Evolutionary conservation across 2,113 vertebrate species (phyloP).

Genomic region (Collichthys lucidus): DNA sequence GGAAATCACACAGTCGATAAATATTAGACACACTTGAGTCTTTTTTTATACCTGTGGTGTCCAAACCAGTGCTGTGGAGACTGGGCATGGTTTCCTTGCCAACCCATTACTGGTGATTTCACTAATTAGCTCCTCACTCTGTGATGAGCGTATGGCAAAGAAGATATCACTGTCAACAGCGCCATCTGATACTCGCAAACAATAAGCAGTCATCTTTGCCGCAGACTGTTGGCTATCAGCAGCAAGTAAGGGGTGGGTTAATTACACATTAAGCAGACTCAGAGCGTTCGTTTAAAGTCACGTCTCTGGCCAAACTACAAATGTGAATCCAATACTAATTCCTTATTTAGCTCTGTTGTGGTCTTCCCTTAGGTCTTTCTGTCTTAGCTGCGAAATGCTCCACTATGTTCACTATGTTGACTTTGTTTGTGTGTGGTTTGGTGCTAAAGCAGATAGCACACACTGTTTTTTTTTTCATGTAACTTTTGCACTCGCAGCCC

Average conservation of each 20-base stretch:
- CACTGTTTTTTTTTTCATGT: background rate
- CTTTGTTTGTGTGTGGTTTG: background rate
- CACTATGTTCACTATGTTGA: background rate
- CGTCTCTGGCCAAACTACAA: background rate
- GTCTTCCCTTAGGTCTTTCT: background rate
- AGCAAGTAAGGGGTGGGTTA: background rate
- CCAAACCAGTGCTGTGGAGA: background rate
- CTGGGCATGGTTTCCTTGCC: background rate
- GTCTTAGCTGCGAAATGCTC: background rate
- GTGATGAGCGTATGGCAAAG: background rate
- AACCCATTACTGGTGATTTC: constrained; percentile 14
- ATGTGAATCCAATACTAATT: background rate
- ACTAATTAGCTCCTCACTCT: constrained; percentile 9
- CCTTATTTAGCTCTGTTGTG: background rate
- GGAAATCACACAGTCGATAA: background rate
- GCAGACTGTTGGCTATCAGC: background rate
- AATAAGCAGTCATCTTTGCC: background rate
- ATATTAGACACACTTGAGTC: background rate
- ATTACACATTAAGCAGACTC: constrained; percentile 1
- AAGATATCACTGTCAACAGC: background rate
- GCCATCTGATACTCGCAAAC: background rate
- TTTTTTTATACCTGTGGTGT: background rate
- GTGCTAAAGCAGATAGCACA: background rate
- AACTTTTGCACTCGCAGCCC: background rate
- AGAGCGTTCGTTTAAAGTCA: background rate